Evolutionary conservation across 2,797 vertebrate genomes (phyloP).

Genomic region (Acomys russatus): DNA sequence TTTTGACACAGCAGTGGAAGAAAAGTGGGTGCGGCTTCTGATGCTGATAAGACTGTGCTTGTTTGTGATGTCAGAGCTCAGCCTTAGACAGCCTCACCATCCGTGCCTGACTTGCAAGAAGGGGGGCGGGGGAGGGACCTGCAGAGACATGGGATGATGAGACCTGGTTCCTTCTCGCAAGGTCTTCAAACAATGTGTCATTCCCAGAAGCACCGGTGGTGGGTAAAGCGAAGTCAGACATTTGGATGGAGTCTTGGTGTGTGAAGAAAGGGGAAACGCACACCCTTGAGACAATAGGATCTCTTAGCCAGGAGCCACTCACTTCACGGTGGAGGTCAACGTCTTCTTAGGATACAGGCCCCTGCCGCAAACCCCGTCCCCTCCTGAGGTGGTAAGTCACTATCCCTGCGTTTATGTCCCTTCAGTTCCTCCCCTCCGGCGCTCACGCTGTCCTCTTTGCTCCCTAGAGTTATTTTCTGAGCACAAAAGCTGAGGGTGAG

Average conservation of each 20-base stretch:
- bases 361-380: not conserved
- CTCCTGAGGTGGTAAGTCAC: not conserved
- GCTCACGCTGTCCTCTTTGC: not conserved
- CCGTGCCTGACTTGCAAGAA: not conserved
- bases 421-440: not conserved
- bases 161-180: not conserved
- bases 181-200: not conserved
- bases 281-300: not conserved
- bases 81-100: not conserved
- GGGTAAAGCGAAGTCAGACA: not conserved
- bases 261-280: not conserved
- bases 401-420: not conserved
- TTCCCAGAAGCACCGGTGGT: fast-evolving
- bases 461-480: not conserved
- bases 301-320: not conserved
- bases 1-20: not conserved
- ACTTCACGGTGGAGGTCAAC: not conserved
- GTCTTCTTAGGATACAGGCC: not conserved
- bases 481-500: not conserved
- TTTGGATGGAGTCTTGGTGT: too few species aligned
- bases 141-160: not conserved
- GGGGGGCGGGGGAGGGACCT: not conserved
- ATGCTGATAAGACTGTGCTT: not conserved
- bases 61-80: not conserved
- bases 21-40: not conserved